phyloP scores from a whole-genome alignment of 2,797 vertebrate species.

The Sitta carolinensis region DNA sequence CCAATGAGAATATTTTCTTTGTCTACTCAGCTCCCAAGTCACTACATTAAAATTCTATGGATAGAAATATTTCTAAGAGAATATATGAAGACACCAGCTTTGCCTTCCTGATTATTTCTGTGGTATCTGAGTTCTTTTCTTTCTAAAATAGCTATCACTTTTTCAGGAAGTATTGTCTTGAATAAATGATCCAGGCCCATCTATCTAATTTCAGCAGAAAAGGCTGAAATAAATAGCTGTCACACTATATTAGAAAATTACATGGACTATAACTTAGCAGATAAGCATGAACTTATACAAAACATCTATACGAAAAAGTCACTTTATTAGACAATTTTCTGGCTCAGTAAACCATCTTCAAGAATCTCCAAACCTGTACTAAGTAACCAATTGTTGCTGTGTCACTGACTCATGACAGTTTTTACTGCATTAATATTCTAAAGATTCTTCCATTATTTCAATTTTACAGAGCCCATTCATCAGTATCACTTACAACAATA shows the following conservation, averaged over 20 bases:
- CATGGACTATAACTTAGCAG: neutral
- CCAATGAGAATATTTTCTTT: neutral
- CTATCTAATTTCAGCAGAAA: neutral
- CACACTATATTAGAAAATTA: neutral
- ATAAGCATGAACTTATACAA: neutral
- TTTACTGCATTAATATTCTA: neutral
- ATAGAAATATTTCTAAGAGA: neutral
- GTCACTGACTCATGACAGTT: neutral
- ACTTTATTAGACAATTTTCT: constrained; percentile 1
- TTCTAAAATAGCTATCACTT: neutral
- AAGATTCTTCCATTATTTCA: neutral
- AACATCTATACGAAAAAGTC: neutral
- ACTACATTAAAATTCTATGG: neutral
- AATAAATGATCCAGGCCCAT: neutral
- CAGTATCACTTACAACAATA: neutral
- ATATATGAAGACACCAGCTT: neutral
- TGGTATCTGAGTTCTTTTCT: neutral
- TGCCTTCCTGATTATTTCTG: neutral
- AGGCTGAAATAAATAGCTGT: neutral
- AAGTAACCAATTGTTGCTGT: neutral
- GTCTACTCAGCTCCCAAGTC: neutral
- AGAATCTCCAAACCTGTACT: neutral
- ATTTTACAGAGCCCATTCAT: neutral
- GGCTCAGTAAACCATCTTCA: neutral
- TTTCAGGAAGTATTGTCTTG: neutral